Conservation (phyloP, 2,888 invertebrate species). For the Zeuzera pyrina region DNA sequence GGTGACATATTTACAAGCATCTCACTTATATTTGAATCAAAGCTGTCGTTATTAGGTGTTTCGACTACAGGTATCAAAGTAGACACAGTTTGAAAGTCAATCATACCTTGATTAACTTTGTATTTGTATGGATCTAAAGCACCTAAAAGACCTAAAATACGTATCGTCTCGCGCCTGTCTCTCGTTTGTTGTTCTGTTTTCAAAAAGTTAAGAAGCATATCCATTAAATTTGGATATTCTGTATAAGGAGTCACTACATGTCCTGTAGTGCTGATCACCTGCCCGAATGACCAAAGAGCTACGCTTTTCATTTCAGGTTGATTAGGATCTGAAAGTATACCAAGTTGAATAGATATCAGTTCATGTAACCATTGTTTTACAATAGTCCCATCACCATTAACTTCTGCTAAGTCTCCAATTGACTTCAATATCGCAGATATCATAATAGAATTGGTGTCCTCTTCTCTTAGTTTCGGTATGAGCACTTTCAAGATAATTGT, state of each 20-base stretch:
- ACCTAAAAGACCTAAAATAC: slow-evolving; percentile 94
- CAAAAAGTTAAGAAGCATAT: slow-evolving; percentile 91
- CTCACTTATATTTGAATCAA: slow-evolving; percentile 84
- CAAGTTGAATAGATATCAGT: slow-evolving; percentile 88
- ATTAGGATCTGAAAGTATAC: slow-evolving; percentile 95
- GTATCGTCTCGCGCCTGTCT: slow-evolving; percentile 91
- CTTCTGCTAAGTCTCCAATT: slow-evolving; percentile 96
- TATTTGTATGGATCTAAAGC: slow-evolving; percentile 99
- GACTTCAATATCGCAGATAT: slow-evolving; percentile 91
- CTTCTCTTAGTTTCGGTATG: slow-evolving; percentile 92
- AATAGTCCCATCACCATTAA: slow-evolving; percentile 87
- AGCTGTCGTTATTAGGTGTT: slow-evolving; percentile 74
- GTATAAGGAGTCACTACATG: slow-evolving; percentile 96
- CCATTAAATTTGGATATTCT: slow-evolving; percentile 93
- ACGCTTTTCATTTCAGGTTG: slow-evolving; percentile 95
- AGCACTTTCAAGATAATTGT: slow-evolving; percentile 92
- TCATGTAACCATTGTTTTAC: slow-evolving; percentile 93
- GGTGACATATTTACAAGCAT: slow-evolving; percentile 96
- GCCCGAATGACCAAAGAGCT: slow-evolving; percentile 95
- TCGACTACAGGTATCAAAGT: slow-evolving; percentile 84
- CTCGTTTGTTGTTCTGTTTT: slow-evolving; percentile 94
- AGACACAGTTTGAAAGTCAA: slow-evolving; percentile 88
- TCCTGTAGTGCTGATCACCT: slow-evolving; percentile 96
- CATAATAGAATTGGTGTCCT: slow-evolving; percentile 92
- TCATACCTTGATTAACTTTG: slow-evolving; percentile 94